Evolutionary conservation across 2,113 vertebrate species (phyloP).

Genomic region (Hippocampus zosterae): DNA sequence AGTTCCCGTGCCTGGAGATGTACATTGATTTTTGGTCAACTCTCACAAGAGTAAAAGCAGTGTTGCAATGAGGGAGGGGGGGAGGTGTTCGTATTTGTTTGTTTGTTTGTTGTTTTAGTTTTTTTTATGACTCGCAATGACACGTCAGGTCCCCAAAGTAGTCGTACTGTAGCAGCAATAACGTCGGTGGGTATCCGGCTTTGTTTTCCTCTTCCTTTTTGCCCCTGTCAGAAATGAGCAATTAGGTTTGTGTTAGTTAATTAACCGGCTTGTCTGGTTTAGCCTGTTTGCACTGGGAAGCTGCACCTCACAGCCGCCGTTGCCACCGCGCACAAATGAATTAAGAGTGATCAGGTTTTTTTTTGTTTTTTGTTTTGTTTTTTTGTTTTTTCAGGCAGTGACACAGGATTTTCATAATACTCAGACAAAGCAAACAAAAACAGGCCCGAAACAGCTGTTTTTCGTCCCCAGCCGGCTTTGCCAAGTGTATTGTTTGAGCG

Average conservation of each 20-base stretch:
- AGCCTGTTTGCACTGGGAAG: conserved; percentile 72
- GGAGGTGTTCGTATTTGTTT: not conserved
- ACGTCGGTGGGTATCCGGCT: conserved; percentile 61
- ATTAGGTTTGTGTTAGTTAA: conserved; percentile 79
- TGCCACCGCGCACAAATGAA: conserved; percentile 67
- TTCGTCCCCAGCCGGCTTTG: conserved; percentile 64
- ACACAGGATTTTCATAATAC: conserved; percentile 64
- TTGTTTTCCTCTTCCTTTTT: conserved; percentile 74
- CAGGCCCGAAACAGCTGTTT: conserved; percentile 68
- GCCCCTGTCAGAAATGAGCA: conserved; percentile 76
- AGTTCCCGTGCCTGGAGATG: conserved; percentile 24
- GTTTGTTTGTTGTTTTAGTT: conserved; percentile 29
- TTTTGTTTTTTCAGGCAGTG: conserved; percentile 36
- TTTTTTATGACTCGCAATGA: conserved; percentile 52
- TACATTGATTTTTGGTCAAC: conserved; percentile 38
- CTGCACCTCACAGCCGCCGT: conserved; percentile 65
- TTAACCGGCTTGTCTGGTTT: conserved; percentile 75
- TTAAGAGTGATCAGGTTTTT: conserved; percentile 69
- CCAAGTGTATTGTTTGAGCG: conserved; percentile 64
- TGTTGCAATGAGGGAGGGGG: conserved; percentile 35
- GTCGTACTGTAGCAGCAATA: conserved; percentile 47
- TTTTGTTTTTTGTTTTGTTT: conserved; percentile 9
- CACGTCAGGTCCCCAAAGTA: conserved; percentile 54
- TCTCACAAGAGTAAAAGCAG: conserved; percentile 39
- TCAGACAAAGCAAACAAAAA: conserved; percentile 69